Base-by-base conservation (phyloP, 2,888 invertebrate genomes). In the Augiades crinisus region DNA sequence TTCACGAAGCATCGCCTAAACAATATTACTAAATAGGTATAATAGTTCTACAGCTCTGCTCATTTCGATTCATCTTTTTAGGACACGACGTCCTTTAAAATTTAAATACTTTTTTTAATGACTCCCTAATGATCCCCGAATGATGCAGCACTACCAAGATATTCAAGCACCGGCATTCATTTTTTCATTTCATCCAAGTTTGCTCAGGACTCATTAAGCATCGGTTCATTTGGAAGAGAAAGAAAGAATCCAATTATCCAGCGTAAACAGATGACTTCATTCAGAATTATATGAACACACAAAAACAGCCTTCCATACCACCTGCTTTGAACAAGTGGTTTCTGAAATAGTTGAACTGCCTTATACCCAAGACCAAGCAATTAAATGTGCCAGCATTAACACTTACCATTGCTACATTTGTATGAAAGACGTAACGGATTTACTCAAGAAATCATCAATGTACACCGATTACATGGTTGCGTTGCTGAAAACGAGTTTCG, bases 191-290 rank as follows among this genome's bases (percentile, higher is more conserved):
- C 21, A 10, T 19, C 12, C 21, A 14, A 21, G 16, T 33, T 16
- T 31, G 12, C 10, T 10, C 49, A 36, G 24, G 41, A 13, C 36
- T 50, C 43, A 50, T 50, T 50, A 50, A 43, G 27, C 34, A 8
- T 22, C 14, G 12, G 30, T 21, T 8, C 37, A 21, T 44, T 45
- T 44, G 3, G 27, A 34, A 45, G 30, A 45, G 27, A 44, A 50
- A 50, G 43, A 51, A 51, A 51, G 30, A 50, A 37, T 51, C 37
- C 44, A 51, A 44, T 51, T 51, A 51, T 30, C n/a, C 14, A 43
- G 22, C 14, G 43, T 43, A 43, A 50, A 50, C 31, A 51, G 51
- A 51, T 51, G 51, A 51, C 51, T 51, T 51, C 51, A 51, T 51
- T 51, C 44, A 44, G 44, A 37, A 44, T 16, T 37, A 41, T 31